Evolutionary conservation across 2,113 vertebrate species (phyloP).

Genomic region (Geococcyx californianus): DNA sequence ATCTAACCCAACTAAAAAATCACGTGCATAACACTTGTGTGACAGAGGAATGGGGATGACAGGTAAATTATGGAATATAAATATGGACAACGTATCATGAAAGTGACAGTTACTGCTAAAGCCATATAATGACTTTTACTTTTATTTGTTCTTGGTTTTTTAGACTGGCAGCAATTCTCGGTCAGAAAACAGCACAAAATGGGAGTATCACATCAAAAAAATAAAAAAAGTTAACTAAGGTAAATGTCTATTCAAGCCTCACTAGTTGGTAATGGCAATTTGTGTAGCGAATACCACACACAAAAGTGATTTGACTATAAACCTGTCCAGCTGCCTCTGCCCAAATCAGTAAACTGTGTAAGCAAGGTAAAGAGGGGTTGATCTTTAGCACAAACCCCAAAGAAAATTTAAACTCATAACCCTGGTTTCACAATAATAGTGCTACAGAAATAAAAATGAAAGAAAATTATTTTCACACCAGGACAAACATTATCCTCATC

Average conservation of each 20-base stretch:
- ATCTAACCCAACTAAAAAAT: neutral
- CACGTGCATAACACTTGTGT: neutral
- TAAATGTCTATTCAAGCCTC: neutral
- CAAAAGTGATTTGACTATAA: neutral
- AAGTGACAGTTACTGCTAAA: neutral
- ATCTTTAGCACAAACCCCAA: neutral
- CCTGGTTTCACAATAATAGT: neutral
- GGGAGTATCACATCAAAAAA: no score
- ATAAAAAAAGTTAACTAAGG: neutral
- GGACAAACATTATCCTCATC: neutral
- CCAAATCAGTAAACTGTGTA: neutral
- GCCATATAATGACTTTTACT: neutral
- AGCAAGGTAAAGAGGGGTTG: neutral
- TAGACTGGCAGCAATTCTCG: neutral
- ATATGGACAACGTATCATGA: neutral
- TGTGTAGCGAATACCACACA: neutral
- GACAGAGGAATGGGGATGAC: neutral
- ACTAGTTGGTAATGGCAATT: neutral
- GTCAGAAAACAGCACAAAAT: neutral
- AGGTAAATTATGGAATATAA: neutral
- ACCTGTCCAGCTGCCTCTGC: neutral
- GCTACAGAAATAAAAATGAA: neutral
- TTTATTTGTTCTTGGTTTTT: neutral
- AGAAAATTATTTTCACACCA: neutral
- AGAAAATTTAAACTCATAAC: neutral